Conservation (phyloP, 1,140 invertebrate species). For the Drosophila kepulauana region DNA sequence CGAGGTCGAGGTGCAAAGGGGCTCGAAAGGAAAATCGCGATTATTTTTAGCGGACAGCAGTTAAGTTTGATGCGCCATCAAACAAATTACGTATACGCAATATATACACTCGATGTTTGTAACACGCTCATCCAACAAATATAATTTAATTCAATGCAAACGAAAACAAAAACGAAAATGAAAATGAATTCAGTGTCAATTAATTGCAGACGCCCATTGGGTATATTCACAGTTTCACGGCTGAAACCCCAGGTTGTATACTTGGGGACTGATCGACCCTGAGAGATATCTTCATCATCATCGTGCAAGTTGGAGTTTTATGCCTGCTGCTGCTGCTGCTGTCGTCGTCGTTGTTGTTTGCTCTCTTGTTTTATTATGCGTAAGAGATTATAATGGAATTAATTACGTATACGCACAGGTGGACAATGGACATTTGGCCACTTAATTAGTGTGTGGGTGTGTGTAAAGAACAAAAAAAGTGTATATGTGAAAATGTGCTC, state of each 20-base stretch:
- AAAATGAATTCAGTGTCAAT: constrained; percentile 66
- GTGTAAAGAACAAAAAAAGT: background rate
- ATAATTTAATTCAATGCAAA: constrained; percentile 63
- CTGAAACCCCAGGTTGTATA: background rate
- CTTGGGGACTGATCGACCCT: background rate
- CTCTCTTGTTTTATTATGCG: constrained; percentile 75
- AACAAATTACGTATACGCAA: constrained; percentile 22
- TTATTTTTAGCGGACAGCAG: constrained; percentile 43
- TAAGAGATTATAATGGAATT: constrained; percentile 81
- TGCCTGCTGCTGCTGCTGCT: constrained; percentile 21
- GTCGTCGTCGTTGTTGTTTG: constrained; percentile 34
- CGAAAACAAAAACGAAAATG: constrained; percentile 45
- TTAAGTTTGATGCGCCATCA: constrained; percentile 1
- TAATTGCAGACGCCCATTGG: constrained; percentile 58
- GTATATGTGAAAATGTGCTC: constrained; percentile 14
- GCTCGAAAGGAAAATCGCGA: constrained; percentile 16
- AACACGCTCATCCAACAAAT: constrained; percentile 2
- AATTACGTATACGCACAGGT: constrained; percentile 81
- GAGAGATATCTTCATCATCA: background rate
- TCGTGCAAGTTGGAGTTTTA: constrained; percentile 17
- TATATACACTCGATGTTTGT: background rate
- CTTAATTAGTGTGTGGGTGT: constrained; percentile 58
- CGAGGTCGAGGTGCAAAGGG: background rate
- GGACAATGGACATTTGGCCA: constrained; percentile 50
- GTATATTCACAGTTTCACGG: constrained; percentile 29